Base-by-base conservation (phyloP, 2,888 invertebrate species). In the Patella depressa region DNA sequence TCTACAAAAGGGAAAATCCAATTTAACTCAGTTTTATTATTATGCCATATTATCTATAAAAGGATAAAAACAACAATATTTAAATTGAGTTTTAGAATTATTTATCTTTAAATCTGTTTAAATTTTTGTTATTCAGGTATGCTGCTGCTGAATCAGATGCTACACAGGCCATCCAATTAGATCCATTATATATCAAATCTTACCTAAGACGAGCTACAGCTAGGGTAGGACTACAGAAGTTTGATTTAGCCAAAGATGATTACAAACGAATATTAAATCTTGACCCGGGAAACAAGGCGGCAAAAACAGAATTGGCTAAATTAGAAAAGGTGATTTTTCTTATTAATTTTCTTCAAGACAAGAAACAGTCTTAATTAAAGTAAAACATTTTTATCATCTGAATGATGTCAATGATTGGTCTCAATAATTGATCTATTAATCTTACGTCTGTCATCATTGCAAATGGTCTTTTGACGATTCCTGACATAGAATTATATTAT, bases 211-310 rank as follows among this genome's bases (percentile, higher is more conserved):
- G 92, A 24, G 92, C 89, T 3, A 84, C 89, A 14, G 90, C 92
- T 7, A 83, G 96, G 78, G 94, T 95, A 87, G 93, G 93, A 7
- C 92, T 96, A 0, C 94, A 95, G 53, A 95, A 95, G 71, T 93
- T 95, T 24, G 92, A 94, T 24, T 94, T 95, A 70, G 97, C 97
- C 0, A 93, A 94, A 65, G 91, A 92, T 54, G 97, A 97, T 91
- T 94, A 96, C 79, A 91, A 93, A 55, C 94, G 93, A 84, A 94
- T 96, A 0, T 90, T 97, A 59, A 92, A 93, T 85, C 90, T 96
- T n/a, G 96, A 97, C 86, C 96, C 97, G 0, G 93, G 94, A 55
- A 97, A 97, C 89, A 93, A 92, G 77, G 94, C 95, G 71, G 95
- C 96, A 0, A 93, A 93, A 83, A 89, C 89, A 29, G 94, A 95